Conservation (phyloP, 2,113 vertebrate species). For the Megalops atlanticus region DNA sequence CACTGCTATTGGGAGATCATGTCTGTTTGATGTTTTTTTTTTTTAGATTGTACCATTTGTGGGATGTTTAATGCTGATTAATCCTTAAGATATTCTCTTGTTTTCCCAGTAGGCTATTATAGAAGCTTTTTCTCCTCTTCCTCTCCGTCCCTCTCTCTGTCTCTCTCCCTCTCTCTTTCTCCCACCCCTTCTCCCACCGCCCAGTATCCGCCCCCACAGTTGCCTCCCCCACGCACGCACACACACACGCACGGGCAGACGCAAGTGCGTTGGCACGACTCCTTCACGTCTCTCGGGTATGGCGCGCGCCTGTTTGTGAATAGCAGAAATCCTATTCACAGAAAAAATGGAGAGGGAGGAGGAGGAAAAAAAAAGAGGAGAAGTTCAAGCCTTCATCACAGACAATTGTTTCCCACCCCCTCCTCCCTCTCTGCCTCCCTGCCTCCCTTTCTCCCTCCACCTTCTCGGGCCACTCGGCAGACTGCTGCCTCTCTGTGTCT, state of each 20-base stretch:
- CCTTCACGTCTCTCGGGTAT: background rate
- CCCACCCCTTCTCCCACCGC: background rate
- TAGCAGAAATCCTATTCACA: constrained; percentile 37
- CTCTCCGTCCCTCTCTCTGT: background rate
- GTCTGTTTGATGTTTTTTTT: background rate
- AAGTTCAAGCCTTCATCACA: constrained; percentile 40
- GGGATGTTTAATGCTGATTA: background rate
- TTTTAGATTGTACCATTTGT: background rate
- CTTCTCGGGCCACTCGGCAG: background rate
- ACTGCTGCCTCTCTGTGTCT: background rate
- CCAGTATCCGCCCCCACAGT: background rate
- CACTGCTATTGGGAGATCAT: background rate
- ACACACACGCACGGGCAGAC: constrained; percentile 12
- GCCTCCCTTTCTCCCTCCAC: background rate
- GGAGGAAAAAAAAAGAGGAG: constrained; percentile 40
- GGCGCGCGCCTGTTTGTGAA: constrained; percentile 22
- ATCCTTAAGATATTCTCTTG: background rate
- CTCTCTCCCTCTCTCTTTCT: background rate
- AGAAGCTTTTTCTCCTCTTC: background rate
- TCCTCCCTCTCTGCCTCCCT: background rate
- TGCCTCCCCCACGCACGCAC: constrained; percentile 2
- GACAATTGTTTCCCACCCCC: constrained; percentile 23
- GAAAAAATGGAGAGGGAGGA: constrained; percentile 36
- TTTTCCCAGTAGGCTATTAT: background rate
- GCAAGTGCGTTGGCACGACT: background rate